Base-by-base conservation (phyloP, 2,888 invertebrate species). In the Brachyopa scutellaris region DNA sequence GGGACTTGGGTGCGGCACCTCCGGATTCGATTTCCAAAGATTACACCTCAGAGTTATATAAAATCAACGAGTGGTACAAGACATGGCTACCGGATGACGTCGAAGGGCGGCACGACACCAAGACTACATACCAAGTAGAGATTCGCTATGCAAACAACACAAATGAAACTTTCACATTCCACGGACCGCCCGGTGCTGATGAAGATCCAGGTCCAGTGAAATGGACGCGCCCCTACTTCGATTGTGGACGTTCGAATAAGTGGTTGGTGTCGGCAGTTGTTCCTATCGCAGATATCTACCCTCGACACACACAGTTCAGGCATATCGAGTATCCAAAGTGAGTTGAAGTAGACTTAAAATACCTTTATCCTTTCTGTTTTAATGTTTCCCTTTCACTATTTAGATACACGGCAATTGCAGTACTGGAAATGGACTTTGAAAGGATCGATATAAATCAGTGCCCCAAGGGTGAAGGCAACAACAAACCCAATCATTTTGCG, bases 401-500 rank as follows among this genome's bases (percentile, higher is more conserved):
- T 85, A 96, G 97, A 85, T 97, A 97, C 88, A 97, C 98, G 1
- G 99, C 97, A 36, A 95, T 95, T 13, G 94, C 97, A 0, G 97
- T 98, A 0, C 93, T 98, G 90, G 98, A 99, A 93, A 95, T 98
- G 94, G 99, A 99, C 89, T 97, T 97, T 90, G 97, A 99, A 85
- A 93, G 98, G 87, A 95, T 99, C 89, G 99, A 99, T 88, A 97
- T 99, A 90, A 99, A 99, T 91, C 99, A 98, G 87, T 99, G 99
- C 92, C 98, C 98, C 0, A 91, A 92, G 80, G 96, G 97, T 69
- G 92, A 94, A 86, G 99, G 98, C 47, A 99, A 99, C 88, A 94
- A 93, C 85, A 94, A 94, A 29, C 96, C 97, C 0, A 99, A 99
- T 91, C 92, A 93, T 88, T 99, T 98, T 92, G 95, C 94, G 1